phyloP scores from a whole-genome alignment of 2,888 invertebrate species.

The Hoplodrina blanda region DNA sequence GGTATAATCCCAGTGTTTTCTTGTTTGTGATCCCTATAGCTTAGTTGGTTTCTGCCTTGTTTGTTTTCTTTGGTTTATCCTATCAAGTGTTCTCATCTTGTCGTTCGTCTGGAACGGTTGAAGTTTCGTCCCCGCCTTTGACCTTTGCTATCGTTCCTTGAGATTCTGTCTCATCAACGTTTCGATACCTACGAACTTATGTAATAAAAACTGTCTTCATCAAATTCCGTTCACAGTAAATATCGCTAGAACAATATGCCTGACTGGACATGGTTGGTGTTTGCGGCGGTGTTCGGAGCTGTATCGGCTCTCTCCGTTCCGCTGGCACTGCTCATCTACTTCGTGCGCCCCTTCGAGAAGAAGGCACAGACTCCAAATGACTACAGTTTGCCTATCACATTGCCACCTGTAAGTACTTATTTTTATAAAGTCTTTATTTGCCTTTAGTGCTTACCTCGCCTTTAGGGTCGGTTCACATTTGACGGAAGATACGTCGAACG shows the following conservation, averaged over 20 bases:
- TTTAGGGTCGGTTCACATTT: too few species aligned
- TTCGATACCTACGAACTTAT: neutral
- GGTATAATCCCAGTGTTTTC: conserved; percentile 20
- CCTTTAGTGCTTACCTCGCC: neutral
- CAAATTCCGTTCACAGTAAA: conserved; percentile 54
- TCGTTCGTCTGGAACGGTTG: neutral
- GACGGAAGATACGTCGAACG: too few species aligned
- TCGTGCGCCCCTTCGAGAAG: conserved; percentile 81
- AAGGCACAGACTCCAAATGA: conserved; percentile 71
- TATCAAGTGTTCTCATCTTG: conserved; percentile 24
- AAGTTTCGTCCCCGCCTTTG: neutral
- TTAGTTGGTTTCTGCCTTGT: conserved; percentile 9
- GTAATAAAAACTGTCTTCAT: neutral
- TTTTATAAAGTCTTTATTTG: neutral
- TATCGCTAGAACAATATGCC: conserved; percentile 77
- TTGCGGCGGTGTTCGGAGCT: conserved; percentile 84
- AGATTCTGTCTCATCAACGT: neutral
- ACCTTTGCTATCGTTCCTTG: neutral
- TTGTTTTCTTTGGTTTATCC: conserved; percentile 6
- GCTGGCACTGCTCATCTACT: conserved; percentile 80
- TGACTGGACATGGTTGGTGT: conserved; percentile 86
- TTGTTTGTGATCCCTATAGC: conserved; percentile 23
- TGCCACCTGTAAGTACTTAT: conserved; percentile 80
- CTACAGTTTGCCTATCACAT: conserved; percentile 77
- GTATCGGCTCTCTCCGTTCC: conserved; percentile 81